Evolutionary conservation across 2,113 vertebrate species (phyloP).

Genomic region (Rhipidura dahli): DNA sequence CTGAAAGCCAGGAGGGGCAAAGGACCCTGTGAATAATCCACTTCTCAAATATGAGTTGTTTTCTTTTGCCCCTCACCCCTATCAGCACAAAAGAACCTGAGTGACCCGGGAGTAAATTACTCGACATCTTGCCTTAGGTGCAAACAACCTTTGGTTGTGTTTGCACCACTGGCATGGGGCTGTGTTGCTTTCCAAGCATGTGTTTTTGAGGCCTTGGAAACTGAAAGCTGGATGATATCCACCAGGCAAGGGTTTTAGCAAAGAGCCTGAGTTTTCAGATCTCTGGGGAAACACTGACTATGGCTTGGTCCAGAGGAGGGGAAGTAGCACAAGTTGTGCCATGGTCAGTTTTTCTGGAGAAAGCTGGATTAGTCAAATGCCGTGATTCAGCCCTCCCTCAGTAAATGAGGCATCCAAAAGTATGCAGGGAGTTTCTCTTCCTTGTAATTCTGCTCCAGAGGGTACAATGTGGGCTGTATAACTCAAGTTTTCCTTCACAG

Average conservation of each 20-base stretch:
- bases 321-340: background rate
- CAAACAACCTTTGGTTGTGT: background rate
- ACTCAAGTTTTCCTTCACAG: rapidly evolving
- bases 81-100: background rate
- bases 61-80: background rate
- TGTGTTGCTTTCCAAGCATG: background rate
- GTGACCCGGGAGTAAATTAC: background rate
- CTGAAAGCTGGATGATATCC: background rate
- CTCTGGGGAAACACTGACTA: rapidly evolving
- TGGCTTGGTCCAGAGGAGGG: background rate
- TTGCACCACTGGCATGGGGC: background rate
- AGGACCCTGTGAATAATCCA: background rate
- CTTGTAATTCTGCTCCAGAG: background rate
- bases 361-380: background rate
- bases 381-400: background rate
- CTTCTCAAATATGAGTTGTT: background rate
- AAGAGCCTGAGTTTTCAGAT: background rate
- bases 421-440: background rate
- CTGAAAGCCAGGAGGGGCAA: background rate
- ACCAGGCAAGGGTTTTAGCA: background rate
- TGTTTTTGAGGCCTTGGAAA: background rate
- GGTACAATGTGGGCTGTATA: background rate
- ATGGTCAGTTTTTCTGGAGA: background rate
- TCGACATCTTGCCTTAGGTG: background rate
- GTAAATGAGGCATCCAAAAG: background rate